These are phyloP conservation scores for Drosophila saltans DNA, from an alignment of 1,140 invertebrate genomes.

Conservation along the genomic window DNA sequence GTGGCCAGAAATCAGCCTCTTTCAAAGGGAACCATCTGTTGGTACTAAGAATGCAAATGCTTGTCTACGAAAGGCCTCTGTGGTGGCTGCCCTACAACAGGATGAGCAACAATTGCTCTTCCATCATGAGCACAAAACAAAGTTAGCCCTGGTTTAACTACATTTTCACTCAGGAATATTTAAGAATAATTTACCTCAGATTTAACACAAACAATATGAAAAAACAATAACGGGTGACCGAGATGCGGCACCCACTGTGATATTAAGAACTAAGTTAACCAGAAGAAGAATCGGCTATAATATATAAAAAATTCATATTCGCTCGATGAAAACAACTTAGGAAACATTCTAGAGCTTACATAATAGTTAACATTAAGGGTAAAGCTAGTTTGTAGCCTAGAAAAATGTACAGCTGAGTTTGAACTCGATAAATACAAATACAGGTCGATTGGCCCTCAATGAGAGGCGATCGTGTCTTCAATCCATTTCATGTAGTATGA, in stretches of 20 bases:
- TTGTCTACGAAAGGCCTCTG: slow-evolving; percentile 33
- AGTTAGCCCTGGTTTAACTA: background rate
- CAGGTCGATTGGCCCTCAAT: slow-evolving; percentile 54
- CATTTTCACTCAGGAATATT: slow-evolving; percentile 5
- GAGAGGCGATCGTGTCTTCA: slow-evolving; percentile 84
- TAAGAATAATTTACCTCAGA: slow-evolving; percentile 38
- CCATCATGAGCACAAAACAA: background rate
- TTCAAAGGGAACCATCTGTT: slow-evolving; percentile 39
- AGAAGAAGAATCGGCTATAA: slow-evolving; percentile 59
- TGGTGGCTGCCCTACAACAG: slow-evolving; percentile 19
- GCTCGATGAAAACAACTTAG: slow-evolving; percentile 76
- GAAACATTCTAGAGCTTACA: slow-evolving; percentile 67
- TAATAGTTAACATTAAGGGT: slow-evolving; percentile 59
- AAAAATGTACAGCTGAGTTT: slow-evolving; percentile 57
- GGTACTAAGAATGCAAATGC: background rate
- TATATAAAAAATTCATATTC: slow-evolving; percentile 41
- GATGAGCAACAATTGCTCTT: slow-evolving; percentile 57
- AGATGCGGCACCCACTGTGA: slow-evolving; percentile 54
- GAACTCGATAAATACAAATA: slow-evolving; percentile 70
- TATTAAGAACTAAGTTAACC: slow-evolving; percentile 62
- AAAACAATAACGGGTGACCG: background rate
- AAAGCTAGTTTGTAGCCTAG: slow-evolving; percentile 42
- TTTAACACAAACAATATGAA: slow-evolving; percentile 14
- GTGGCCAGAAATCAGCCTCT: slow-evolving; percentile 42
- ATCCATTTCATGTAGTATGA: slow-evolving; percentile 95